Evolutionary conservation across 2,888 invertebrate species (phyloP), one percentile per base, ranked within the genome.

Genomic region (Drosophila gaucha): DNA sequence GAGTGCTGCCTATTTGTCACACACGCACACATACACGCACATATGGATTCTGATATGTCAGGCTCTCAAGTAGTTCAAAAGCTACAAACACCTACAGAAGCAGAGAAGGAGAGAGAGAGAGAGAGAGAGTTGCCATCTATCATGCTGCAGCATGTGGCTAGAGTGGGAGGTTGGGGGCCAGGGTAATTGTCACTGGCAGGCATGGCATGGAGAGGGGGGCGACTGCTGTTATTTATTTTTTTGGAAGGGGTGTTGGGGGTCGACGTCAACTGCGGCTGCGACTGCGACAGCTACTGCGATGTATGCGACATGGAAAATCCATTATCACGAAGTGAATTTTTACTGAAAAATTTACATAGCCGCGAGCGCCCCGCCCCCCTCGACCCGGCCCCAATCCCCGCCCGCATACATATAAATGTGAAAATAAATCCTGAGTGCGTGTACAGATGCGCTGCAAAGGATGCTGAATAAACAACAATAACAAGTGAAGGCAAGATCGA

Each of bases 231-330:
- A 68, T 56, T 51, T 38, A 56, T 51, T 39, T 52, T n/a, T 38
- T 49, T 22, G n/a, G 35, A 14, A 2, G 14, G 20, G 26, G 14
- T 26, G 2, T 9, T 50, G 57, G 66, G 50, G 63, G 50, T 56
- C 62, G 66, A 46, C 56, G 74, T 59, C 62, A 36, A 30, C 56
- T 49, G 49, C 18, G 51, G 38, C 60, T 10, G 46, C 46, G 46
- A 31, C 54, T n/a, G 66, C 51, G 56, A 67, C 67, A 41, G 56
- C 68, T 54, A 67, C 72, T 20, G 67, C 84, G 74, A 60, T 86
- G 82, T 88, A 88, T 88, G 89, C 89, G 90, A 88, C 88, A 88
- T 89, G 90, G 87, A 88, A 88, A 88, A 88, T 86, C 88, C 88
- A 88, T 88, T 88, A 88, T 88, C 88, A 84, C 89, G 78, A 88